Evolutionary conservation across 2,888 invertebrate species (phyloP), one percentile per base, ranked within the genome.

Genomic region (Patella depressa): DNA sequence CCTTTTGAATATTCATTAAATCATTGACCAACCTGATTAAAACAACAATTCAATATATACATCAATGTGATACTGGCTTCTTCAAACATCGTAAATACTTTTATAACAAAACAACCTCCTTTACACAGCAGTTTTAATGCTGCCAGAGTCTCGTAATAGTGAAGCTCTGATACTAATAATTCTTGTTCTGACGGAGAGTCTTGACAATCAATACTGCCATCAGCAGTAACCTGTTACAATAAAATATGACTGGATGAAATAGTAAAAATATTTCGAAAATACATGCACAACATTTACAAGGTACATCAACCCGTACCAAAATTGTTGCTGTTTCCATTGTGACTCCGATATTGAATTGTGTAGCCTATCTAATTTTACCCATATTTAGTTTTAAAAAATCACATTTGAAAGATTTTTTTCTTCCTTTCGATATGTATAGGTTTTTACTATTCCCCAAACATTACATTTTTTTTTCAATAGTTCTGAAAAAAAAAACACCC

Each of bases 201-300:
- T 79, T 95, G 94, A 88, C 98, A 98, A 90, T 98, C 96, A 54
- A 98, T 94, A 86, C 98, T 97, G 1, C 98, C 98, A 93, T 98
- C 98, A 0, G 97, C 97, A 7, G 98, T 98, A 55, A 98, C 94
- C 93, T 95, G 88, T 59, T 88, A 84, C 78, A 80, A 45, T 45
- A 77, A 24, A 73, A 74, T 12, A 65, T 45, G n/a, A 72, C 71
- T 29, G 19, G 54, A 29, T 29, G 15, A 14, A 72, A 29, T 12
- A 45, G 45, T 53, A 34, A 72, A 19, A 19, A 19, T 72, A 15
- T 72, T 14, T 19, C 19, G 53, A n/a, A 72, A 53, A 12, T 34
- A 45, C 19, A 24, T 17, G 45, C 45, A 45, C 45, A 9, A 45
- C 1, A 9, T 45, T 45, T 9, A 9, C 45, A 45, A 9, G 15